phyloP scores from a whole-genome alignment of 2,797 vertebrate species.

The Morus bassanus region DNA sequence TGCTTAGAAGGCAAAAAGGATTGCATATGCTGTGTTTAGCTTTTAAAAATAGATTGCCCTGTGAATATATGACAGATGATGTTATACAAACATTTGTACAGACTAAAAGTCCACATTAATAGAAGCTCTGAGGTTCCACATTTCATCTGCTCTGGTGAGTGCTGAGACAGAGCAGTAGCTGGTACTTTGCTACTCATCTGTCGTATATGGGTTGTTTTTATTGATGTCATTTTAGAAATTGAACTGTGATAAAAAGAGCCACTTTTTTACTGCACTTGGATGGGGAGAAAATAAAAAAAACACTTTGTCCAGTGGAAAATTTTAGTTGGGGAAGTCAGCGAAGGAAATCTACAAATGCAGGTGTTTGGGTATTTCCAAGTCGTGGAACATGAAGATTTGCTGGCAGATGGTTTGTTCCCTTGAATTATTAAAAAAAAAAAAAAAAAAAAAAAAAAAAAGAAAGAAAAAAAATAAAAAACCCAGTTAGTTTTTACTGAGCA shows the following conservation, averaged over 20 bases:
- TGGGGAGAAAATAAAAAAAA: not conserved
- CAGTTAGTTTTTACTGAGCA: not conserved
- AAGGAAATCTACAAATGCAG: not conserved
- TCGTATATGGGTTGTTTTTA: not conserved
- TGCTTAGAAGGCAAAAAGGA: not conserved
- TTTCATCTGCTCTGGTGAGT: not conserved
- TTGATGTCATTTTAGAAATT: not conserved
- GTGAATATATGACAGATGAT: slow-evolving; percentile 20
- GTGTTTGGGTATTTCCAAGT: slow-evolving; percentile 1
- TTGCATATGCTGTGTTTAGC: not conserved
- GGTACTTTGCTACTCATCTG: not conserved
- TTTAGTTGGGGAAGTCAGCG: not conserved
- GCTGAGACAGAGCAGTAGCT: not conserved
- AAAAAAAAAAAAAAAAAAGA: too few relatives aligned
- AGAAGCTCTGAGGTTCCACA: not conserved
- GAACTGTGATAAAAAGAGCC: not conserved
- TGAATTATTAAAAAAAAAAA: not conserved
- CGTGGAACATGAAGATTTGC: not conserved
- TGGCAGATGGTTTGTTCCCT: slow-evolving; percentile 8
- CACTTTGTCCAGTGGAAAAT: not conserved
- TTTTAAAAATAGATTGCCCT: slow-evolving; percentile 16
- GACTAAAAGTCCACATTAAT: slow-evolving; percentile 15
- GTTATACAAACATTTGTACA: slow-evolving; percentile 60
- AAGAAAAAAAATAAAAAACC: too few relatives aligned
- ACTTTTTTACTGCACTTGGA: not conserved